Conservation (phyloP, 2,113 vertebrate genomes). For the Paraplagusia blochii region DNA sequence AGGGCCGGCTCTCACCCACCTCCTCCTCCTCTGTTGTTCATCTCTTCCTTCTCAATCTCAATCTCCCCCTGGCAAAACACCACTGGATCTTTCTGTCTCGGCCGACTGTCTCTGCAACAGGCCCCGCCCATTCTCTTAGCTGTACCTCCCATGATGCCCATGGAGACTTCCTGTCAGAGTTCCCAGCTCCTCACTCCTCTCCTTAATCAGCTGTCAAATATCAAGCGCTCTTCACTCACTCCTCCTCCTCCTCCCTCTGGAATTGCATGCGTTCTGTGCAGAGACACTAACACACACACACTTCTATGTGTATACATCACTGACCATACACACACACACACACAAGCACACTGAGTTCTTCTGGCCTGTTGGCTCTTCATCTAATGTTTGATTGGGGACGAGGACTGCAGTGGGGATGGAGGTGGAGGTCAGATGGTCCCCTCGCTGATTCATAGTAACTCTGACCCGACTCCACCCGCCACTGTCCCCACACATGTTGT, state of each 20-base stretch:
- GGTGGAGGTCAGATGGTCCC: no score
- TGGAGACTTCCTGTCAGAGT: conserved; percentile 61
- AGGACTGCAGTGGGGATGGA: no score
- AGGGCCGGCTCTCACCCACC: conserved; percentile 3
- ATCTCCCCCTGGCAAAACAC: conserved; percentile 6
- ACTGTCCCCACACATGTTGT: no score
- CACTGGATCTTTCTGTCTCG: no score
- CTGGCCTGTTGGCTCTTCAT: conserved; percentile 4
- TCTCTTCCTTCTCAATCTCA: conserved; percentile 15
- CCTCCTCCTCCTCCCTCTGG: conserved; percentile 10
- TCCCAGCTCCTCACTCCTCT: conserved; percentile 43
- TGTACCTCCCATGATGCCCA: conserved; percentile 56
- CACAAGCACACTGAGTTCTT: conserved; percentile 2
- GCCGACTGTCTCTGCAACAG: neutral
- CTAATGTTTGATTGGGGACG: no score
- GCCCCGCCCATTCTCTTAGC: conserved; percentile 22
- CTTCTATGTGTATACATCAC: no score
- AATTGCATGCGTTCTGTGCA: no score
- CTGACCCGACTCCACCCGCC: neutral
- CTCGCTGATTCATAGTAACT: neutral
- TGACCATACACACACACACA: neutral
- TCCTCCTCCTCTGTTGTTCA: neutral
- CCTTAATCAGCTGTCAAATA: conserved; percentile 70
- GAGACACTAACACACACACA: no score
- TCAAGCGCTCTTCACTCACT: conserved; percentile 57